Evolutionary conservation across 2,797 vertebrate species (phyloP).

Genomic region (Rhabdomys pumilio): DNA sequence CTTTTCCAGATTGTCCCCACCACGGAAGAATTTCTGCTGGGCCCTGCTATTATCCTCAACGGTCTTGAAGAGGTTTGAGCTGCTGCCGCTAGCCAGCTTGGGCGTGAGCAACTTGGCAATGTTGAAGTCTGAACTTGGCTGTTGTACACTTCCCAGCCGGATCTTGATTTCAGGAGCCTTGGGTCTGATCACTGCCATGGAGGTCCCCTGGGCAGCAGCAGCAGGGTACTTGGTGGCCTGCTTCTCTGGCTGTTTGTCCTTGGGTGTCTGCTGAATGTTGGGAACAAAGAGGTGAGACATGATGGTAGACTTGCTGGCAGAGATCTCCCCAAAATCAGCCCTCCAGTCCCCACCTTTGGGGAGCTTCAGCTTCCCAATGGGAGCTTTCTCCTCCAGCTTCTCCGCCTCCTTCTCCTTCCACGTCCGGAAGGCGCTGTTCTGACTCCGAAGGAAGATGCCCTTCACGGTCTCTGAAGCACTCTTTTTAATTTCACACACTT

Average conservation of each 20-base stretch:
- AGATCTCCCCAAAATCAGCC: slow-evolving; percentile 89
- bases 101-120: slow-evolving; percentile 96
- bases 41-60: slow-evolving; percentile 88
- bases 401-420: slow-evolving; percentile 92
- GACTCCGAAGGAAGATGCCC: slow-evolving; percentile 90
- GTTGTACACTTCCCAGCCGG: slow-evolving; percentile 92
- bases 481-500: slow-evolving; percentile 91
- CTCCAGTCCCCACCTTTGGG: slow-evolving; percentile 86
- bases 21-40: slow-evolving; percentile 88
- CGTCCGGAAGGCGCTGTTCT: slow-evolving; percentile 93
- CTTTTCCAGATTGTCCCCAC: slow-evolving; percentile 91
- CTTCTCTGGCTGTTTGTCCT: slow-evolving; percentile 89
- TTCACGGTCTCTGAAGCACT: slow-evolving; percentile 91
- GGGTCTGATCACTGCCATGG: slow-evolving; percentile 81
- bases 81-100: slow-evolving; percentile 91
- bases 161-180: slow-evolving; percentile 96
- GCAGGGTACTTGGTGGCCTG: slow-evolving; percentile 86
- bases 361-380: slow-evolving; percentile 87
- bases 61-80: slow-evolving; percentile 87
- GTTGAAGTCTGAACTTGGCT: slow-evolving; percentile 93
- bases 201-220: slow-evolving; percentile 81
- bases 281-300: slow-evolving; percentile 97
- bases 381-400: slow-evolving; percentile 87
- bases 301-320: slow-evolving; percentile 91
- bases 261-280: slow-evolving; percentile 92